Evolutionary conservation across 2,113 vertebrate species (phyloP), one percentile per base, ranked within the genome.

Genomic region (Elanoides forficatus): DNA sequence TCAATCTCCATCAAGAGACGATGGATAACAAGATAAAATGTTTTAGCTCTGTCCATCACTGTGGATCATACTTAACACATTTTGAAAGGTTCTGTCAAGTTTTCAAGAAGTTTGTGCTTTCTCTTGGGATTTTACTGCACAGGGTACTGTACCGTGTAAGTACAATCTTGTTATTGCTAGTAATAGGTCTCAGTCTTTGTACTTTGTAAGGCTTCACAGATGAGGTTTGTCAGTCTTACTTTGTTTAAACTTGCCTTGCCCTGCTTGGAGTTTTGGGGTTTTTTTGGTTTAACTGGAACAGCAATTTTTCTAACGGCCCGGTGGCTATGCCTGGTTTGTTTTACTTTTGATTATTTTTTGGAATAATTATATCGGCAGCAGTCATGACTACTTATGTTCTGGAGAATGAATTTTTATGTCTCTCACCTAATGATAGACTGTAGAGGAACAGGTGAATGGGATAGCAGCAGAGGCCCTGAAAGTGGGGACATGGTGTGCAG

Each of bases 1-100:
- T 63, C 30, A 21, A 15, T 45, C 42, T 74, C 55, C 40, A 40
- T 32, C 52, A 62, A 21, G 47, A 1, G 4, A 38, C 0, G 0
- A 11, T 45, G 38, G 50, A n/a, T 59, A 92, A 67, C 26, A 67
- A 79, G 47, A 75, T 50, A 52, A 62, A 58, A 43, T 72, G 2
- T n/a, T 78, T 73, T 85, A 63, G 8, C 13, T 84, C 50, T 81
- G 42, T 50, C 30, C 6, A 47, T 83, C 42, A 25, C 25, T 74
- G 40, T 67, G 43, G 38, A 50, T 80, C 50, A 26, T 34, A 26
- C 12, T 80, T 19, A 80, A 76, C 32, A 23, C 16, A 38, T 71
- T 94, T 74, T 65, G 48, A 93, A 94, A 82, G 23, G 7, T 79
- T 50, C 55, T 48, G 52, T 42, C 22, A 76, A 45, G 22, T 86